Evolutionary conservation across 2,888 invertebrate genomes (phyloP), one percentile per base, ranked within the genome.

Genomic region (Rotaria macrura): DNA sequence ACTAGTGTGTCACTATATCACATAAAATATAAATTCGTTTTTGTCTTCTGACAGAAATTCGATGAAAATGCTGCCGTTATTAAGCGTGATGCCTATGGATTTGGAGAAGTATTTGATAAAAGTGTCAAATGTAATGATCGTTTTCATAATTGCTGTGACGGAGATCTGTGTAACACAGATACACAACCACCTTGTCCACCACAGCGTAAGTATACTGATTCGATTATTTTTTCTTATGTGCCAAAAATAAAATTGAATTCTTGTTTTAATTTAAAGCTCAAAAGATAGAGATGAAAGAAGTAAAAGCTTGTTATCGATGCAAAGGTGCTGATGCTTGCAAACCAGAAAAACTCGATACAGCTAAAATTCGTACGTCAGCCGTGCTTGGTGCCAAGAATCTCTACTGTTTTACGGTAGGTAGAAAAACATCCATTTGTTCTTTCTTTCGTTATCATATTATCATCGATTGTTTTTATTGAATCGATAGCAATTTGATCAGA

Each of bases 251-350:
- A n/a, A n/a, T n/a, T n/a, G n/a, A n/a, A n/a, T n/a, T n/a, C n/a
- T n/a, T n/a, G n/a, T n/a, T n/a, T n/a, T n/a, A n/a, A n/a, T n/a
- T n/a, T n/a, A n/a, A n/a, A 79, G 79, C 25, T 43, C 43, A 43
- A 79, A 20, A n/a, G 10, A 43, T 43, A 40, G 0, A 23, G 25
- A 79, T 43, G 25, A 79, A 79, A 79, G 79, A 43, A 79, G 79
- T 79, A 40, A 79, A 79, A 43, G 79, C 79, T 25, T 79, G 79
- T 79, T 79, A 79, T 79, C 43, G 43, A 43, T 79, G 79, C 12
- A 79, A 79, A 25, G 79, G 79, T 10, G 79, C 79, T 43, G 79
- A 40, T 3, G 20, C 2, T n/a, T 79, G 79, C 25, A 43, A 79
- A 79, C 25, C 79, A 79, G 79, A 79, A 40, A 79, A 79, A n/a